Base-by-base conservation (phyloP, 2,113 vertebrate genomes). In the Datnioides undecimradiatus region DNA sequence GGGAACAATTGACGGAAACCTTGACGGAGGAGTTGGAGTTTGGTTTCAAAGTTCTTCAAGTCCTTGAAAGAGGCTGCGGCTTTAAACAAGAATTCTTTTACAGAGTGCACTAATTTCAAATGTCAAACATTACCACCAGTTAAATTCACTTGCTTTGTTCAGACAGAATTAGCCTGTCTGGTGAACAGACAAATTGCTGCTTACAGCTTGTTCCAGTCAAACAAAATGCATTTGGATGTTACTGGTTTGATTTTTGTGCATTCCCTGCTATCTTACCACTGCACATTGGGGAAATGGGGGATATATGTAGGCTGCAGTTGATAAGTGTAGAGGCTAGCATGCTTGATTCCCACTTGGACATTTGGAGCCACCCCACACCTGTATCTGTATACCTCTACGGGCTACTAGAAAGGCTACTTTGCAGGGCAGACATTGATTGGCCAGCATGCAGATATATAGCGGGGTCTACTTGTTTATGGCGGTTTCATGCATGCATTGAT, bases 51-150 rank as follows among this genome's bases (percentile, higher is more conserved):
- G 45, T 49, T 46, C 6, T 23, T 3, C 9, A 33, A 40, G 79
- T 74, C 79, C 62, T 82, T 81, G 41, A 60, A 59, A 81, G 38
- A 59, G 6, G 23, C 13, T 49, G 13, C 19, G 54, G 51, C 46
- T 63, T 19, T 23, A 33, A 23, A 27, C 8, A 59, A 34, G 40
- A 45, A 34, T 38, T 34, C 34, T 41, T 27, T 11, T 21, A 45
- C 1, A 31, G n/a, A 29, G 19, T 33, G 33, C 21, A 51, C 4
- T n/a, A 16, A 16, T 10, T 40, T 19, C 8, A 9, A 14, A n/a
- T n/a, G n/a, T n/a, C 9, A 45, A 14, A 6, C 16, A 52, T 41
- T 13, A 43, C 1, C 5, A 38, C 23, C 34, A 46, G 3, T n/a
- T 16, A 49, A 62, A 62, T 40, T 21, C 57, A 29, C 16, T 23